These are phyloP conservation scores for Osmerus mordax DNA, from an alignment of 2,113 vertebrate genomes.

Conservation along the genomic window DNA sequence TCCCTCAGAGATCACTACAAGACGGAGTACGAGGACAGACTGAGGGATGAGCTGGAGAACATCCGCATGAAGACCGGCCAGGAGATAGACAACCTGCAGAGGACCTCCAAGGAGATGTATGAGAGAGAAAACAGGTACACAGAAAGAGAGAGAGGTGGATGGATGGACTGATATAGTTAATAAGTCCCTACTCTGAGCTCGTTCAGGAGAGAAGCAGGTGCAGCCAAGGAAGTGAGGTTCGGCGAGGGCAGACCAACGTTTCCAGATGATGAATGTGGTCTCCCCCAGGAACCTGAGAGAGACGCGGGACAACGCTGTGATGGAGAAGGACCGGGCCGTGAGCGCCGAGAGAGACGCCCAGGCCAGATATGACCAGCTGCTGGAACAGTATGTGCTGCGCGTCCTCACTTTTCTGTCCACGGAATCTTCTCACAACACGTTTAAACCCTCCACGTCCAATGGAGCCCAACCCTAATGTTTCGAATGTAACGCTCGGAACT, in stretches of 20 bases:
- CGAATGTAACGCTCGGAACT: neutral
- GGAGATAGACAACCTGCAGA: constrained; percentile 91
- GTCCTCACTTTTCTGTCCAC: neutral
- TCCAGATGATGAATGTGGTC: neutral
- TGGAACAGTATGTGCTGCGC: constrained; percentile 86
- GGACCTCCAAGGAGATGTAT: constrained; percentile 91
- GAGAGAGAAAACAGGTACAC: constrained; percentile 89
- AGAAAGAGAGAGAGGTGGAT: neutral
- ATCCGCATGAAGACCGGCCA: constrained; percentile 87
- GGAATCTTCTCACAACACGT: neutral
- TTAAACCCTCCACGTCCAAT: neutral
- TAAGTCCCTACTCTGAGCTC: too few species aligned
- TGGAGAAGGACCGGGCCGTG: constrained; percentile 87
- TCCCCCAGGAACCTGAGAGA: constrained; percentile 85
- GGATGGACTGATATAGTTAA: neutral
- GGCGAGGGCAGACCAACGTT: too few species aligned
- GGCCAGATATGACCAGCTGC: constrained; percentile 85
- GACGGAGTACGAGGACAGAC: constrained; percentile 89
- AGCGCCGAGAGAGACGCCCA: constrained; percentile 81
- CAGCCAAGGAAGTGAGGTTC: too few species aligned
- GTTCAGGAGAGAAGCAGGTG: too few species aligned
- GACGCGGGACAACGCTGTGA: constrained; percentile 84
- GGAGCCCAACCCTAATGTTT: neutral
- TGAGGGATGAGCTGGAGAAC: constrained; percentile 88
- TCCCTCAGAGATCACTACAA: constrained; percentile 87